phyloP scores from a whole-genome alignment of 2,888 invertebrate species.

The Danaus chrysippus region DNA sequence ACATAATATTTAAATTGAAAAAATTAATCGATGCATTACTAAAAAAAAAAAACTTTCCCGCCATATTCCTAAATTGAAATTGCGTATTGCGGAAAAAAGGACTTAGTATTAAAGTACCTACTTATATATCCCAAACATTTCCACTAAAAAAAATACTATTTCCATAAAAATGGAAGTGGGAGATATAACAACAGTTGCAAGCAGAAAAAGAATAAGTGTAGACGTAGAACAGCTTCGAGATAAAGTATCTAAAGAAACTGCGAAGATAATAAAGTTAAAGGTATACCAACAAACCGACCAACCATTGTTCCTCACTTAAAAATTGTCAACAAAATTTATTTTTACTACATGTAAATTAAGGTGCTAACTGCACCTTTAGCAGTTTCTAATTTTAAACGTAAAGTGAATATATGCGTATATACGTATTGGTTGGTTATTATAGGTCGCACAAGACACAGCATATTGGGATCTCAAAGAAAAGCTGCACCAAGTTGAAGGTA shows the following conservation, averaged over 20 bases:
- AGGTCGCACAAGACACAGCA: conserved; percentile 68
- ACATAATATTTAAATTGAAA: too few relatives aligned
- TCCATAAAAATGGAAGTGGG: conserved; percentile 47
- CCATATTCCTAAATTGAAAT: too few relatives aligned
- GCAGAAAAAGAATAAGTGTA: conserved; percentile 51
- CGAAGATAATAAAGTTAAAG: conserved; percentile 63
- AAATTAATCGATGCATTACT: too few relatives aligned
- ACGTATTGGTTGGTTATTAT: neutral
- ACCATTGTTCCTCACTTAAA: neutral
- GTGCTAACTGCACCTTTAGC: too few relatives aligned
- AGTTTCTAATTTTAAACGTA: too few relatives aligned
- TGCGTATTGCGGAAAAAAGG: too few relatives aligned
- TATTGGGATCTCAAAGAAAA: conserved; percentile 66
- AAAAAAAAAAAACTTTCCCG: too few relatives aligned
- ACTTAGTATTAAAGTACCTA: too few relatives aligned
- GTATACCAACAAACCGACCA: conserved; percentile 38
- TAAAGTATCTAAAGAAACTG: conserved; percentile 56
- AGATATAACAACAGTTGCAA: conserved; percentile 53
- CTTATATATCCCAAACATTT: too few relatives aligned
- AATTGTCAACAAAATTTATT: neutral
- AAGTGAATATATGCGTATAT: too few relatives aligned
- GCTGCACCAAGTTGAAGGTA: conserved; percentile 51
- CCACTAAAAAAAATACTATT: neutral
- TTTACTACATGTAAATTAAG: neutral
- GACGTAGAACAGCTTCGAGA: conserved; percentile 60